Percentiles rank a stretch among this genome's conserved stretches.
These are phyloP conservation scores for Oophaga sylvatica DNA, from an alignment of 2,797 vertebrate species.

Conservation along the genomic window DNA sequence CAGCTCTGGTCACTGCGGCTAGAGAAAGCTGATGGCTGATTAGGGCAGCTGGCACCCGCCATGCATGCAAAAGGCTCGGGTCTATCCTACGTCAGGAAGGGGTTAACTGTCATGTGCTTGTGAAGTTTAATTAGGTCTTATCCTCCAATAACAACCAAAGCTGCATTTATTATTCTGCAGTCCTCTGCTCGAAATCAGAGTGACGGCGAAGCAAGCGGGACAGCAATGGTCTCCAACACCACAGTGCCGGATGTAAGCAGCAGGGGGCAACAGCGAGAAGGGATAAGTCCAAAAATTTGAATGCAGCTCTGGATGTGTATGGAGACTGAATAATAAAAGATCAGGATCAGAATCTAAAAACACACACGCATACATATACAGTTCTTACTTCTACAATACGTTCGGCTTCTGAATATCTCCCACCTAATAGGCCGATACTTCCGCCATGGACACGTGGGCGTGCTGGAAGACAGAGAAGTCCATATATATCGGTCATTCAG, in stretches of 20 bases:
- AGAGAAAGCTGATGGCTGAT: too few relatives aligned
- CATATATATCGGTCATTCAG: neutral
- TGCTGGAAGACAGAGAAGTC: constrained; percentile 76
- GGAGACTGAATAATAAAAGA: neutral
- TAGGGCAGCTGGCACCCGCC: too few relatives aligned
- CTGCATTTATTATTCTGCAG: neutral
- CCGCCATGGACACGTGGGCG: constrained; percentile 91
- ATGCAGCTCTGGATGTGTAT: neutral
- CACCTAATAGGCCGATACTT: constrained; percentile 96
- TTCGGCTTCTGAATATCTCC: constrained; percentile 82
- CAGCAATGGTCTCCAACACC: too few relatives aligned
- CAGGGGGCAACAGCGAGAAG: neutral
- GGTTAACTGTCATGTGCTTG: too few relatives aligned
- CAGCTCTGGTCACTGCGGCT: too few relatives aligned
- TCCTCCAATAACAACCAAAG: neutral
- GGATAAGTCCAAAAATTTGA: neutral
- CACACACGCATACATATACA: neutral
- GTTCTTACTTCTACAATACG: constrained; percentile 83
- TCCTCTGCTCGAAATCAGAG: too few relatives aligned
- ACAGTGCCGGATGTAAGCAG: too few relatives aligned
- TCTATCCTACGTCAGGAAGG: too few relatives aligned
- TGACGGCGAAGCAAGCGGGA: too few relatives aligned
- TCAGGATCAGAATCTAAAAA: too few relatives aligned
- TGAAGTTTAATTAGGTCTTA: too few relatives aligned
- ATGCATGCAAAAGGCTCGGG: too few relatives aligned